phyloP scores from a whole-genome alignment of 2,797 vertebrate species.

The Pristis pectinata region DNA sequence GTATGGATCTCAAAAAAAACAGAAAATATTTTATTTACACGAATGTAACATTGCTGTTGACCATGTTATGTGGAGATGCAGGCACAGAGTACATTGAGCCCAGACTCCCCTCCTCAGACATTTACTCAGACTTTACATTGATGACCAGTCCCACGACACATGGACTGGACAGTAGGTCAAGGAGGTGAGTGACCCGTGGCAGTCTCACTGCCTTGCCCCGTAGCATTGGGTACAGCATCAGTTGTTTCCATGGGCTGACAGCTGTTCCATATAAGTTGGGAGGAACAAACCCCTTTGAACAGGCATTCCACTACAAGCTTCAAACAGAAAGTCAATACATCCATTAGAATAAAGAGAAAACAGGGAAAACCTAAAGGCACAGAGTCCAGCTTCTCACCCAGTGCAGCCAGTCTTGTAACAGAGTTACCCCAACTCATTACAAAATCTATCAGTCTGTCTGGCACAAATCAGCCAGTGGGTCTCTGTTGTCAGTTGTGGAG shows the following conservation, averaged over 20 bases:
- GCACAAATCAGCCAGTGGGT: not conserved
- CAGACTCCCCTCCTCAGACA: not conserved
- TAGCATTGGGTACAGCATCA: not conserved
- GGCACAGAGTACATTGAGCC: not conserved
- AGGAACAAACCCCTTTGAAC: too few species aligned
- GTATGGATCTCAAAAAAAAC: not conserved
- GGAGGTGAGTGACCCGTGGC: too few species aligned
- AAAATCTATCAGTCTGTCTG: not conserved
- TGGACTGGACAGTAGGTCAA: not conserved
- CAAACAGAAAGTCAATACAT: not conserved
- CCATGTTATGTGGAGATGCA: not conserved
- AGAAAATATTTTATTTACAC: not conserved
- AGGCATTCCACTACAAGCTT: not conserved
- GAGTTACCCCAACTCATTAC: not conserved
- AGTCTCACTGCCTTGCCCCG: not conserved
- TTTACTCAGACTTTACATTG: not conserved
- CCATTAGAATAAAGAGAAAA: not conserved
- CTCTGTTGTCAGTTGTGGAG: not conserved
- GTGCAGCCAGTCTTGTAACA: not conserved
- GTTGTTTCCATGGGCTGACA: not conserved
- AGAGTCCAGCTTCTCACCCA: not conserved
- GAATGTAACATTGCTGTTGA: not conserved
- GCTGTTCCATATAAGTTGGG: too few species aligned
- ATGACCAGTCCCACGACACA: not conserved
- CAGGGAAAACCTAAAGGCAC: not conserved